Percentiles rank a stretch among this genome's conserved stretches.
Conservation (phyloP, 1,140 invertebrate genomes). For the Drosophila pectinifera region DNA sequence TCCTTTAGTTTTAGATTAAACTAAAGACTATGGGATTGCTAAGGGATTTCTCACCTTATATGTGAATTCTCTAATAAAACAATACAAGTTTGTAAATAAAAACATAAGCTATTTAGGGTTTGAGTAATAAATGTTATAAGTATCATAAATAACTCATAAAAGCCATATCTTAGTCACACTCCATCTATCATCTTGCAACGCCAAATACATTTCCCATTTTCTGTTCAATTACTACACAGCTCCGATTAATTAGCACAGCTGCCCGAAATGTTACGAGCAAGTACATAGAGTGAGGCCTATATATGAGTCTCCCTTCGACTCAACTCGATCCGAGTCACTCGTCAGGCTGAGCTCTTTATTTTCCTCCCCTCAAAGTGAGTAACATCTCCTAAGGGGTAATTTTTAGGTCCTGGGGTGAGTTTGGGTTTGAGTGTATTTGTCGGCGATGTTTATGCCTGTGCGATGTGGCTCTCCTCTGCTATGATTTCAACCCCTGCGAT, state of each 20-base stretch:
- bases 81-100: no score
- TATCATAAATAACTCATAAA: neutral
- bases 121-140: neutral
- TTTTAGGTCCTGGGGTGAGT: constrained; percentile 39
- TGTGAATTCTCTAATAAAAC: no score
- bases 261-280: constrained; percentile 10
- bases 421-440: constrained; percentile 34
- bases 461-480: constrained; percentile 9
- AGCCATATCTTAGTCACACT: neutral
- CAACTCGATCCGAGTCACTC: constrained; percentile 9
- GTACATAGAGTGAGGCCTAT: constrained; percentile 12
- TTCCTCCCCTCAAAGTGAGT: constrained; percentile 20
- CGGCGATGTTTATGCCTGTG: constrained; percentile 20
- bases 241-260: constrained; percentile 73
- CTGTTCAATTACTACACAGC: constrained; percentile 44
- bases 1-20: no score
- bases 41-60: no score
- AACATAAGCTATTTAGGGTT: no score
- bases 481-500: constrained; percentile 45
- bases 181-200: neutral
- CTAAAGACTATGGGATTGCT: no score
- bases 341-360: neutral
- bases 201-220: constrained; percentile 22
- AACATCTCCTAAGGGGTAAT: constrained; percentile 4
- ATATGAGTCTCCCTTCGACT: constrained; percentile 6